Conservation (phyloP, 2,797 vertebrate genomes). For the Buphagus erythrorhynchus region DNA sequence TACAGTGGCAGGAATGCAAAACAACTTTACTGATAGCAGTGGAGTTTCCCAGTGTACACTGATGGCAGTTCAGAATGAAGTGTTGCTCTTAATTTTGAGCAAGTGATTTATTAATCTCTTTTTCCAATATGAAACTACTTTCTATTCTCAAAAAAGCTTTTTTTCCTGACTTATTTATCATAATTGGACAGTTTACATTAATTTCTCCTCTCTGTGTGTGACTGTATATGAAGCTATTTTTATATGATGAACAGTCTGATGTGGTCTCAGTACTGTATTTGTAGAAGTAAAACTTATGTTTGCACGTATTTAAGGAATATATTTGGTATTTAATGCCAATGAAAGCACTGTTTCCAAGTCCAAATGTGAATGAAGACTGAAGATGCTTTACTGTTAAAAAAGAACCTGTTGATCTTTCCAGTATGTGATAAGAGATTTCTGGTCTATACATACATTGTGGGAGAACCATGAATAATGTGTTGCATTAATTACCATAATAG, state of each 20-base stretch:
- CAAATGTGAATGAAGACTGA: conserved; percentile 40
- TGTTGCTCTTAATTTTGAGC: background rate
- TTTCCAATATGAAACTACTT: background rate
- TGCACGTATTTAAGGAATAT: conserved; percentile 41
- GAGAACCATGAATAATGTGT: background rate
- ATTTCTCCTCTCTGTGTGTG: background rate
- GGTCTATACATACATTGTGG: background rate
- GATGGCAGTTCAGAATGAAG: background rate
- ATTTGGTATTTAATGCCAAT: conserved; percentile 47
- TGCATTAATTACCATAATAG: background rate
- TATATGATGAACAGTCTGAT: background rate
- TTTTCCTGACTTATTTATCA: background rate
- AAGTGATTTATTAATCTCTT: background rate
- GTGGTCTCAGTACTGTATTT: conserved; percentile 38
- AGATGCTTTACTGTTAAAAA: background rate
- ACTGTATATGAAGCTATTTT: conserved; percentile 23
- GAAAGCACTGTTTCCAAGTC: conserved; percentile 34
- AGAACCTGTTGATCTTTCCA: background rate
- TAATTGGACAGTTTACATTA: background rate
- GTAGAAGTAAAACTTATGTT: conserved; percentile 21
- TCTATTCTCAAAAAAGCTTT: background rate
- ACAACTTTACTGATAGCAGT: background rate
- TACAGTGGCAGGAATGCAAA: background rate
- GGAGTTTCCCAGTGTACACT: background rate
- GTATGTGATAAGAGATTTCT: background rate